These are phyloP conservation scores for Vireo altiloquus DNA, from an alignment of 2,113 vertebrate genomes.

Conservation along the genomic window DNA sequence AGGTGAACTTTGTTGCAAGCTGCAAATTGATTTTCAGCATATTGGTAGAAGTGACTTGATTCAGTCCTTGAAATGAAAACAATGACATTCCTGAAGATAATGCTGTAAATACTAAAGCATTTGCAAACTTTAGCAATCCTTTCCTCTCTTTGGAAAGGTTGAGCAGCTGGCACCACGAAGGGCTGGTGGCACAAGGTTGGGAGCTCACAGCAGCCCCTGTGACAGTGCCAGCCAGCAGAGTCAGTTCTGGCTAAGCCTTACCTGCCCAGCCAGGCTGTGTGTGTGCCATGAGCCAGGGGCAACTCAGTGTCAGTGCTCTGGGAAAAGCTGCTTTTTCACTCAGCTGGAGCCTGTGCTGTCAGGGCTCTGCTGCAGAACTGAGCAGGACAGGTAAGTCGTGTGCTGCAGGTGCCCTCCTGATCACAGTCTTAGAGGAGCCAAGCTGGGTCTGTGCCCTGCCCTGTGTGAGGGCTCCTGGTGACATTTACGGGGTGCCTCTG, in stretches of 20 bases:
- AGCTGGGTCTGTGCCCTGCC: neutral
- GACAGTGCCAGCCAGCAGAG: neutral
- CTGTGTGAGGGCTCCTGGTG: neutral
- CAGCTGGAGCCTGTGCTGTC: neutral
- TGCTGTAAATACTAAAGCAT: neutral
- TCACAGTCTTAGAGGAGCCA: rapidly evolving
- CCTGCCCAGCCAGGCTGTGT: neutral
- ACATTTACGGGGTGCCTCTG: neutral
- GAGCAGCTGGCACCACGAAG: neutral
- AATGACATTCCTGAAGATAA: neutral
- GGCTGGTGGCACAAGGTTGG: neutral
- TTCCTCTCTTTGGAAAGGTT: neutral
- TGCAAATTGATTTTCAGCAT: neutral
- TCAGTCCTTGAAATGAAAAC: neutral
- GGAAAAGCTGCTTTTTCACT: neutral
- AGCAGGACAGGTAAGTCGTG: neutral
- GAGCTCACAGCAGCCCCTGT: neutral
- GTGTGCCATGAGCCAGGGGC: neutral
- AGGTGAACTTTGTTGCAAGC: neutral
- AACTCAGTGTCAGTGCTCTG: neutral
- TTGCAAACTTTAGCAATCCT: neutral
- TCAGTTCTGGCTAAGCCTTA: rapidly evolving
- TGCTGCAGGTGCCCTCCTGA: neutral
- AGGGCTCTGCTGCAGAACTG: neutral
- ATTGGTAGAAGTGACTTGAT: neutral